Evolutionary conservation across 2,888 invertebrate genomes (phyloP).

Genomic region (Plebejus melissa): DNA sequence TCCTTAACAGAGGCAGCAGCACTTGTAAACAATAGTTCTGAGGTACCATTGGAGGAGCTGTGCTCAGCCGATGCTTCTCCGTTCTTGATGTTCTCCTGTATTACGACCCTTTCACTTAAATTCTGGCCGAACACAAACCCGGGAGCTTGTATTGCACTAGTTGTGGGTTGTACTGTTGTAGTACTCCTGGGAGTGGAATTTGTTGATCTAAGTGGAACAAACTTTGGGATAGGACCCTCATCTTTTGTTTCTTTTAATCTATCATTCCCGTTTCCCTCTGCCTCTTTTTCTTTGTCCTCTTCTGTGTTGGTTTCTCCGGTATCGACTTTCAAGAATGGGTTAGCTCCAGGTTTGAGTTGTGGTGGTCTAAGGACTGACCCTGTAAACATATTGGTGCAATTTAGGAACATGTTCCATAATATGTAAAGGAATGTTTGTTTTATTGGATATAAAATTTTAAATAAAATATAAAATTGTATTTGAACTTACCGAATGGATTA

Average conservation of each 20-base stretch:
- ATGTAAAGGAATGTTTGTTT: too few species aligned
- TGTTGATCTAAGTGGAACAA: slow-evolving; percentile 68
- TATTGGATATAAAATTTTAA: too few species aligned
- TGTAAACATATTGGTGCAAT: slow-evolving; percentile 35
- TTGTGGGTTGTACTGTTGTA: slow-evolving; percentile 60
- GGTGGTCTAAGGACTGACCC: slow-evolving; percentile 69
- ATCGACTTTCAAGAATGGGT: slow-evolving; percentile 61
- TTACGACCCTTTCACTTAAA: slow-evolving; percentile 89
- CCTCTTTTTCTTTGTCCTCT: slow-evolving; percentile 45
- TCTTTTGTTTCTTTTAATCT: slow-evolving; percentile 53
- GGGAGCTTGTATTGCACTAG: slow-evolving; percentile 66
- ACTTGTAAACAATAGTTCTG: slow-evolving; percentile 86
- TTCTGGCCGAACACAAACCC: slow-evolving; percentile 96
- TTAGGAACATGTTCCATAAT: not conserved
- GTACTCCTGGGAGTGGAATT: slow-evolving; percentile 55
- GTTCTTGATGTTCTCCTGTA: slow-evolving; percentile 77
- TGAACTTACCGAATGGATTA: slow-evolving; percentile 61
- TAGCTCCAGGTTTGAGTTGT: slow-evolving; percentile 61
- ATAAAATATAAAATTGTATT: too few species aligned
- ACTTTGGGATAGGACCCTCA: slow-evolving; percentile 62
- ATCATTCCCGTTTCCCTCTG: slow-evolving; percentile 43
- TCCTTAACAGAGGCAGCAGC: slow-evolving; percentile 81
- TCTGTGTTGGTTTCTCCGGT: slow-evolving; percentile 42
- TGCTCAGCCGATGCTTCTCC: slow-evolving; percentile 65
- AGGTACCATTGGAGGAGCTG: slow-evolving; percentile 77